Percentiles rank a stretch among this genome's conserved stretches.
These are phyloP conservation scores for Styela clava DNA, from an alignment of 23 tunicate species.

Conservation along the genomic window DNA sequence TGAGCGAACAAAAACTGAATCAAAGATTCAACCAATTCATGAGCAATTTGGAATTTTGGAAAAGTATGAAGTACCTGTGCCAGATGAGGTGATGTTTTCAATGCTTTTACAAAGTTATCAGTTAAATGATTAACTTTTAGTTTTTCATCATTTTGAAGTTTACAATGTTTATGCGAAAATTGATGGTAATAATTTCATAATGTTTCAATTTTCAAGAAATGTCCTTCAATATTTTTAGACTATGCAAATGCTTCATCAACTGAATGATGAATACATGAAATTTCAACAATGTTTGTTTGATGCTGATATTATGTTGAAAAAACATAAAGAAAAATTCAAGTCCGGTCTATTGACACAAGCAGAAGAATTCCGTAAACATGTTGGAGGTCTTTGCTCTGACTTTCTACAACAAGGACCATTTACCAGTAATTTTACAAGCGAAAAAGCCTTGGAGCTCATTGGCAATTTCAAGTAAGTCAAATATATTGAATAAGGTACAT, in stretches of 20 bases:
- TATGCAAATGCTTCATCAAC: conserved; percentile 39
- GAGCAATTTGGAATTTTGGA: conserved; percentile 94
- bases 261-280: conserved; percentile 75
- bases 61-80: conserved; percentile 90
- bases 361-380: conserved; percentile 90
- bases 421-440: conserved; percentile 47
- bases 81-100: conserved; percentile 49
- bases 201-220: too few species aligned
- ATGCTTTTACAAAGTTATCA: too few species aligned
- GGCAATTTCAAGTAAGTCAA: conserved; percentile 66
- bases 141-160: too few species aligned
- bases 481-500: too few species aligned
- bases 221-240: too few species aligned
- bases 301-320: conserved; percentile 74
- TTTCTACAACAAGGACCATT: conserved; percentile 90
- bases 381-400: conserved; percentile 58
- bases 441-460: conserved; percentile 63
- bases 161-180: too few species aligned
- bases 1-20: conserved; percentile 60
- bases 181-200: too few species aligned
- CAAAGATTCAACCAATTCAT: conserved; percentile 74
- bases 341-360: conserved; percentile 82
- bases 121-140: background rate
- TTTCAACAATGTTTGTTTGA: conserved; percentile 86
- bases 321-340: conserved; percentile 95